Evolutionary conservation across 1,140 invertebrate species (phyloP), one percentile per base, ranked within the genome.

Genomic region (Euura lappo): DNA sequence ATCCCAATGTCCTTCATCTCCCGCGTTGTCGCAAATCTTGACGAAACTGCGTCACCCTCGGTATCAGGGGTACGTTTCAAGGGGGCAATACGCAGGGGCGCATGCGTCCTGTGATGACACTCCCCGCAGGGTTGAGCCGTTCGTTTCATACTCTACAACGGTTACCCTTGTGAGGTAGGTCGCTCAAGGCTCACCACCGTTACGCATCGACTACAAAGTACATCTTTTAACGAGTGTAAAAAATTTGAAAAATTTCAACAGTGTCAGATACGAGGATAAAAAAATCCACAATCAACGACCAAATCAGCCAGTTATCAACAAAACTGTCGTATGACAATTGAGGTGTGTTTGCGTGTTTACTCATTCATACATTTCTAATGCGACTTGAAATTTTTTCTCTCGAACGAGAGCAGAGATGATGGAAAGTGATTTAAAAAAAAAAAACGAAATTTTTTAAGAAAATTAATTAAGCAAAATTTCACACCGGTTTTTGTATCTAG

Each of bases 81-180:
- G 28, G 28, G 28, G 28, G 28, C 28, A 28, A 28, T 28, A 28
- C 0, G 28, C 28, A 28, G 28, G 51, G 51, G 75, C 80, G 80
- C 80, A 81, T 81, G 80, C 80, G 80, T 75, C 11, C 11, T 11
- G 69, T 65, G 65, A 69, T 74, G 79, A 68, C 70, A 75, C 68
- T 72, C 76, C 76, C 78, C 72, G 66, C 77, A 60, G 51, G 8
- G 70, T 77, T 70, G 72, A 71, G 71, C 43, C 69, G 66, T 44
- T 60, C 74, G 72, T 71, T 73, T 81, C 28, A 28, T 81, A 82
- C 79, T 83, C 80, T 78, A 78, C 76, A 79, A 79, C 81, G 68
- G 71, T 72, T 73, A 73, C 70, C 68, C 76, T 79, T 79, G 80
- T 79, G 79, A 74, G 78, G 79, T 81, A 82, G 81, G 76, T 83